Conservation (phyloP, 2,888 invertebrate genomes). For the Drosophila paracracens region DNA sequence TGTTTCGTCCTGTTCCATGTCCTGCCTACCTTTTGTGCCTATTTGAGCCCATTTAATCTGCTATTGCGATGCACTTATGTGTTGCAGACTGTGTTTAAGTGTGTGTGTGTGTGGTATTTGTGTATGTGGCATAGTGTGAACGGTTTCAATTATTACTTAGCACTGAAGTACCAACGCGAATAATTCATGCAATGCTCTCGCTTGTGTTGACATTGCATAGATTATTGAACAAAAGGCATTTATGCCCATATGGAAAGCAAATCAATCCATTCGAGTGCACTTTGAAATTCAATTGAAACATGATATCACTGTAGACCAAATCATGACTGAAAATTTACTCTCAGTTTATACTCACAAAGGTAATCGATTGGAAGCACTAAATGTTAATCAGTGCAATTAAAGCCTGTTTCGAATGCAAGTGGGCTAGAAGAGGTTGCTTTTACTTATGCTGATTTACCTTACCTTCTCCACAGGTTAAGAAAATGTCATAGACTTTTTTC, state of each 20-base stretch:
- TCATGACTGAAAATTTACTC: not conserved
- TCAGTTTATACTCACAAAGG: not conserved
- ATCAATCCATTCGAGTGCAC: not conserved
- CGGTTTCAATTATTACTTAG: constrained; percentile 50
- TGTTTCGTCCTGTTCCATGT: not conserved
- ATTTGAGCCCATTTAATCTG: constrained; percentile 25
- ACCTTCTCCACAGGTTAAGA: not conserved
- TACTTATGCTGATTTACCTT: not conserved
- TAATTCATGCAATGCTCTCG: constrained; percentile 29
- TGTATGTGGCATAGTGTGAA: constrained; percentile 28
- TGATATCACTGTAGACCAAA: not conserved
- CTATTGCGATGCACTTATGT: constrained; percentile 26
- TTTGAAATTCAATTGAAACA: not conserved
- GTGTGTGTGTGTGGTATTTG: not conserved
- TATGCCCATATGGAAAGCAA: not conserved
- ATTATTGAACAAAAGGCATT: not conserved
- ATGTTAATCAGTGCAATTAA: not conserved
- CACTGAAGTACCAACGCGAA: constrained; percentile 14
- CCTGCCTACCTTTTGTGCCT: constrained; percentile 11
- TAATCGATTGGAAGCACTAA: not conserved
- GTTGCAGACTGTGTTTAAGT: not conserved
- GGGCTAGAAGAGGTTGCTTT: not conserved
- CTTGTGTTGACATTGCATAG: constrained; percentile 12
- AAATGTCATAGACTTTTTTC: not conserved
- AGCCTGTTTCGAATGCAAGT: not conserved